A percentile compares a stretch with the other conserved stretches of the same genome.
Evolutionary conservation across 2,888 invertebrate species (phyloP).

Genomic region (Morpho achilles): DNA sequence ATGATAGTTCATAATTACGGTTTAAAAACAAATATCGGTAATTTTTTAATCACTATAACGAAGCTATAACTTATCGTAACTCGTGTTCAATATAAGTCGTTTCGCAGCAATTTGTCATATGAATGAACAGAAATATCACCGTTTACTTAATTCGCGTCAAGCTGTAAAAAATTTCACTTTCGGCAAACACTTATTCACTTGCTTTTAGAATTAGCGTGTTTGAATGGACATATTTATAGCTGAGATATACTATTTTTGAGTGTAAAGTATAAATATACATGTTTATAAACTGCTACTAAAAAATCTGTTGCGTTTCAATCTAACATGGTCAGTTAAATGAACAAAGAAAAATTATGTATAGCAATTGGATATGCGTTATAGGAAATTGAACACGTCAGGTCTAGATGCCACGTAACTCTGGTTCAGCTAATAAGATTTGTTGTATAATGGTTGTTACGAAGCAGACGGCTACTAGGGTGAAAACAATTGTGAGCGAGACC

Average conservation of each 20-base stretch:
- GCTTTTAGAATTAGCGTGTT: slow-evolving; percentile 13
- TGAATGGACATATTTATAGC: slow-evolving; percentile 15
- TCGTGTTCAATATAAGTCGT: slow-evolving; percentile 28
- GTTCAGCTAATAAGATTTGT: slow-evolving; percentile 62
- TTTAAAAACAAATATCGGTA: too few relatives aligned
- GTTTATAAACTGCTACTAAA: slow-evolving; percentile 1
- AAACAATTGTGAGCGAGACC: slow-evolving; percentile 57
- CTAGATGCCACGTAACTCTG: slow-evolving; percentile 50
- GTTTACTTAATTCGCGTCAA: slow-evolving; percentile 44
- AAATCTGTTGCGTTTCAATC: slow-evolving; percentile 22
- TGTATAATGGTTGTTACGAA: slow-evolving; percentile 61
- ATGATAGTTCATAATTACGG: too few relatives aligned
- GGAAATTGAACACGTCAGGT: slow-evolving; percentile 45
- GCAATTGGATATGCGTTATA: slow-evolving; percentile 43
- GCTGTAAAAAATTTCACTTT: slow-evolving; percentile 56
- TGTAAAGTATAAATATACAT: not conserved
- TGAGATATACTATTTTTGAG: not conserved
- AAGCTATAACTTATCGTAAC: not conserved
- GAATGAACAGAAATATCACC: slow-evolving; percentile 32
- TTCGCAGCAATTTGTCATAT: slow-evolving; percentile 31
- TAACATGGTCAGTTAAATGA: slow-evolving; percentile 21
- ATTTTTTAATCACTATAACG: too few relatives aligned
- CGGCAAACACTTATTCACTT: slow-evolving; percentile 39
- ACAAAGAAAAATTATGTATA: slow-evolving; percentile 31
- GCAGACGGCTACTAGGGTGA: slow-evolving; percentile 48